Evolutionary conservation across 1,140 invertebrate genomes (phyloP).

Genomic region (Caenorhabditis remanei): DNA sequence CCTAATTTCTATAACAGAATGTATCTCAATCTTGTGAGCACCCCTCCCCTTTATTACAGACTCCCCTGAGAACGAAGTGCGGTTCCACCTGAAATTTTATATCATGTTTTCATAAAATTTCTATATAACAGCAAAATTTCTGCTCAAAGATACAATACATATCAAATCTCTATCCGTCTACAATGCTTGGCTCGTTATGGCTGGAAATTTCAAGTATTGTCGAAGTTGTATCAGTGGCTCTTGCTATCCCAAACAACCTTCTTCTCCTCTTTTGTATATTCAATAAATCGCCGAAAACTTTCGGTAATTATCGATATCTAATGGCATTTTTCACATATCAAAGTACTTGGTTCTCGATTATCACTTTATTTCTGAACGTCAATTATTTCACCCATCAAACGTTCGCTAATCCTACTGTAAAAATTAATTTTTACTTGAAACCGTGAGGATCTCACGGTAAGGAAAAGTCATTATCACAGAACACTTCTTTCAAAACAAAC

Average conservation of each 20-base stretch:
- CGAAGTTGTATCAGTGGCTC: background rate
- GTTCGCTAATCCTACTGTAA: too few relatives aligned
- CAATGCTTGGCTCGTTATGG: background rate
- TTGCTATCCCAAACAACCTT: background rate
- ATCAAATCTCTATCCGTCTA: background rate
- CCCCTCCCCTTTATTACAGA: background rate
- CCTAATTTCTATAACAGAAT: too few relatives aligned
- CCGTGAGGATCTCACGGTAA: too few relatives aligned
- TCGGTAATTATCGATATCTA: constrained; percentile 1
- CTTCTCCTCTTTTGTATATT: background rate
- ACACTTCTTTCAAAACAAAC: too few relatives aligned
- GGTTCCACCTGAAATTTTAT: background rate
- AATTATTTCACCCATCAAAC: background rate
- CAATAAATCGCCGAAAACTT: background rate
- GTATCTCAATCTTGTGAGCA: too few relatives aligned
- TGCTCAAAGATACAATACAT: background rate
- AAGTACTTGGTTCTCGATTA: background rate
- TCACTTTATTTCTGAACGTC: background rate
- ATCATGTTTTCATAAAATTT: too few relatives aligned
- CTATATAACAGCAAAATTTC: too few relatives aligned
- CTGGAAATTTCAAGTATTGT: background rate
- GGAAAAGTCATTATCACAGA: too few relatives aligned
- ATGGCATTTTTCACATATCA: constrained; percentile 28
- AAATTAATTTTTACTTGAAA: too few relatives aligned
- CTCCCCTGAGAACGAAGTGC: background rate